phyloP scores from a whole-genome alignment of 2,888 invertebrate species.

The Leptopterna dolabrata region DNA sequence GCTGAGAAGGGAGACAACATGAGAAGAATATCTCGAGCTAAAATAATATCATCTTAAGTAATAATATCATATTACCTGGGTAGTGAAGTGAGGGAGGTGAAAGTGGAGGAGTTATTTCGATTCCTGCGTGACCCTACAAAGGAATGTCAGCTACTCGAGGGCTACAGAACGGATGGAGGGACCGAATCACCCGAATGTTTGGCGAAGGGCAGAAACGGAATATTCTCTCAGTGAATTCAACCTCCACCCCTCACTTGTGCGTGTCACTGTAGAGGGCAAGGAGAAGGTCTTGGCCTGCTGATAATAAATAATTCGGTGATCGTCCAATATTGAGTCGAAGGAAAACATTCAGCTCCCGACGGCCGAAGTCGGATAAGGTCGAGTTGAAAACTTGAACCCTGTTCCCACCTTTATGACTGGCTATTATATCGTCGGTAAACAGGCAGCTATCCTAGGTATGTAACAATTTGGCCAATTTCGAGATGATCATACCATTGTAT shows the following conservation, averaged over 20 bases:
- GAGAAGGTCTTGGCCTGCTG: background rate
- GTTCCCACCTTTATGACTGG: no score
- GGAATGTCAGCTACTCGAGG: background rate
- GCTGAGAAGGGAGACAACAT: background rate
- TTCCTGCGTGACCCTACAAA: slow-evolving; percentile 35
- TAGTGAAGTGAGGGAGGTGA: background rate
- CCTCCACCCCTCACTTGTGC: background rate
- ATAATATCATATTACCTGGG: slow-evolving; percentile 45
- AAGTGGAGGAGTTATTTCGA: background rate
- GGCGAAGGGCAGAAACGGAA: slow-evolving; percentile 17
- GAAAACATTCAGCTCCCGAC: background rate
- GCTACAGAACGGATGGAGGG: background rate
- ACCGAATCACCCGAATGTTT: slow-evolving; percentile 36
- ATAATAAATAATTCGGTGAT: background rate
- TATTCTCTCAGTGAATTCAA: slow-evolving; percentile 27
- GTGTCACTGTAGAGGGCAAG: background rate
- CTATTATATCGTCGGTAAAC: no score
- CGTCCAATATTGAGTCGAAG: background rate
- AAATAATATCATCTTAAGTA: slow-evolving; percentile 53
- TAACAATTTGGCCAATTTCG: no score
- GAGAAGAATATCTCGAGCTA: slow-evolving; percentile 26
- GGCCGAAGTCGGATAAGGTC: background rate
- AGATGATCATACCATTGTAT: no score
- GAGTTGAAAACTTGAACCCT: no score
- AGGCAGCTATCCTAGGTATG: no score